Evolutionary conservation across 2,797 vertebrate species (phyloP).

Genomic region (Gephyroberyx darwinii): DNA sequence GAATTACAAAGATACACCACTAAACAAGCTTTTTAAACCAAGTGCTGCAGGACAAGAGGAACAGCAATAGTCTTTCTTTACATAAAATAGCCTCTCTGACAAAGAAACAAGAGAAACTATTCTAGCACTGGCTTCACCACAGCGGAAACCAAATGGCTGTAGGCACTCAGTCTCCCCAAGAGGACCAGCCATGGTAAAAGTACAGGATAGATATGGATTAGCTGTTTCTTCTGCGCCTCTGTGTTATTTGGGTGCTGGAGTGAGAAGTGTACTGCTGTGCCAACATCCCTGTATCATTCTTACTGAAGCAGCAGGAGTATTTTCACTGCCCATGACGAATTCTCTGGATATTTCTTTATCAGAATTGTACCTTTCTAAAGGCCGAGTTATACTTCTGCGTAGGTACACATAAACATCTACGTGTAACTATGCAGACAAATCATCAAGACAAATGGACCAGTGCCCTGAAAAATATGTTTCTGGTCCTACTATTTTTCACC

Average conservation of each 20-base stretch:
- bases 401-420: no score
- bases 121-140: conserved; percentile 35
- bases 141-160: conserved; percentile 56
- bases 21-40: conserved; percentile 11
- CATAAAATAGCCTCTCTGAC: conserved; percentile 20
- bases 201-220: conserved; percentile 64
- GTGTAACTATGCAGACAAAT: no score
- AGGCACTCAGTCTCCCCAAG: conserved; percentile 42
- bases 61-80: conserved; percentile 1
- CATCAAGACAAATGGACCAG: no score
- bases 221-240: conserved; percentile 52
- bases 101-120: conserved; percentile 26
- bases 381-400: no score
- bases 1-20: conserved; percentile 7
- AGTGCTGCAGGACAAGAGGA: not conserved
- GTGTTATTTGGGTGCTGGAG: conserved; percentile 46
- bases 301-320: conserved; percentile 22
- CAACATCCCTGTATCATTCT: conserved; percentile 43
- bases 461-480: no score
- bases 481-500: no score
- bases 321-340: conserved; percentile 39
- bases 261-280: conserved; percentile 26
- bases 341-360: conserved; percentile 41
- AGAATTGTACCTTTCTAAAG: conserved; percentile 29
- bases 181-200: conserved; percentile 48